Conservation (phyloP, 1,140 invertebrate species). For the Drosophila paulistorum region DNA sequence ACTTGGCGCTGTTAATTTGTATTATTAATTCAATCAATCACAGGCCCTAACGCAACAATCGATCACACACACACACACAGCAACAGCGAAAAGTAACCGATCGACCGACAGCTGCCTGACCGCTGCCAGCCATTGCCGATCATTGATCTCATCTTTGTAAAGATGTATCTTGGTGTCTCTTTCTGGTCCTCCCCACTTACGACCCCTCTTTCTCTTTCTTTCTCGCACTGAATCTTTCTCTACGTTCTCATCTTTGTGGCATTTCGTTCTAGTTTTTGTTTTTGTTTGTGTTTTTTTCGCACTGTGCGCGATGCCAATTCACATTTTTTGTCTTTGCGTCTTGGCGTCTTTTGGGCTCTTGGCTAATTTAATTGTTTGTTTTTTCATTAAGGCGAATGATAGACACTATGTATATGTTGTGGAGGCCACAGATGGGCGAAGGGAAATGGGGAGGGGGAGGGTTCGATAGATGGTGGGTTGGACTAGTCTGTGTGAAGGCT, state of each 20-base stretch:
- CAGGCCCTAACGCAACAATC: constrained; percentile 51
- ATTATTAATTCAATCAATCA: constrained; percentile 80
- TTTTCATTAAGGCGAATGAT: constrained; percentile 66
- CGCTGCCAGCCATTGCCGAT: constrained; percentile 34
- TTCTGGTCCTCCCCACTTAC: neutral
- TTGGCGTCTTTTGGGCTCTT: constrained; percentile 58
- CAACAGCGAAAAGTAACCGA: constrained; percentile 58
- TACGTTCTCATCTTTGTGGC: constrained; percentile 51
- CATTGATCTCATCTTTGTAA: constrained; percentile 67
- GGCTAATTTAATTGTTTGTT: constrained; percentile 80
- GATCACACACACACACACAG: constrained; percentile 40
- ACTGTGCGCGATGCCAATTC: constrained; percentile 56
- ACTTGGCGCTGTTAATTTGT: constrained; percentile 78
- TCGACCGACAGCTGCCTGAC: constrained; percentile 42
- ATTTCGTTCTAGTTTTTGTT: constrained; percentile 75
- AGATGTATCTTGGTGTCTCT: constrained; percentile 37
- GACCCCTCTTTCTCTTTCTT: neutral
- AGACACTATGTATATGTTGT: constrained; percentile 20
- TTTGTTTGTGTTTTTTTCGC: neutral
- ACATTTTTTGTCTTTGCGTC: constrained; percentile 52
- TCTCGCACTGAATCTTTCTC: constrained; percentile 25
- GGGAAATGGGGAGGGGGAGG: neutral
- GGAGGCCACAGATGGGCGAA: constrained; percentile 16
- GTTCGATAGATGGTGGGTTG: neutral
- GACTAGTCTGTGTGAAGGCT: constrained; percentile 40